These are phyloP conservation scores for Pogonophryne albipinna DNA, from an alignment of 2,797 vertebrate genomes.

Conservation along the genomic window DNA sequence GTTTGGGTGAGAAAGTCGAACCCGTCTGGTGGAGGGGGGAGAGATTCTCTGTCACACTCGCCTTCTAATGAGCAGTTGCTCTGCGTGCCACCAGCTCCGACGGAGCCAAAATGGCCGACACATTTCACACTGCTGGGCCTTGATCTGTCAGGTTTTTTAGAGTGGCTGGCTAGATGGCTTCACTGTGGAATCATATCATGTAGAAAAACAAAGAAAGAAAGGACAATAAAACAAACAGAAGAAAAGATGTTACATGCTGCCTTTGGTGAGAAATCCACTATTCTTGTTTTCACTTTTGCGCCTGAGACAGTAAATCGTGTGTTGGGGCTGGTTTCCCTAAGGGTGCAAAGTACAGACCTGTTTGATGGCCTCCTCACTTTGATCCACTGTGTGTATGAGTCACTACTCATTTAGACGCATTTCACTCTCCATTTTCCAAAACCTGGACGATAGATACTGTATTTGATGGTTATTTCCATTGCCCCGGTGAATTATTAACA, in stretches of 20 bases:
- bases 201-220: constrained; percentile 13
- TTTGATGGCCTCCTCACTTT: constrained; percentile 63
- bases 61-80: constrained; percentile 80
- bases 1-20: constrained; percentile 57
- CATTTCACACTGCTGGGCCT: constrained; percentile 69
- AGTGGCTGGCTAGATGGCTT: constrained; percentile 59
- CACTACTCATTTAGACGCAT: constrained; percentile 64
- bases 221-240: constrained; percentile 49
- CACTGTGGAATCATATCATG: constrained; percentile 32
- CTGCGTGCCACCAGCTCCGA: constrained; percentile 65
- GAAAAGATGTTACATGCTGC: constrained; percentile 70
- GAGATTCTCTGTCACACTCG: constrained; percentile 62
- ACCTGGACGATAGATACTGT: constrained; percentile 29
- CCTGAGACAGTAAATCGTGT: constrained; percentile 42
- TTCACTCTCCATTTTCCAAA: constrained; percentile 36
- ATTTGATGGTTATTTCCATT: constrained; percentile 50
- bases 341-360: constrained; percentile 44
- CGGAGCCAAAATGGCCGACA: constrained; percentile 76
- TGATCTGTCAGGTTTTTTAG: constrained; percentile 56
- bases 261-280: constrained; percentile 69
- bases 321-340: constrained; percentile 30
- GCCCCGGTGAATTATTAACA: constrained; percentile 55
- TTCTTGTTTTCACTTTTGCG: constrained; percentile 48
- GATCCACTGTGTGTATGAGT: constrained; percentile 56
- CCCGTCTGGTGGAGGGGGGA: constrained; percentile 36